These are phyloP conservation scores for Ctenodactylus gundi DNA, from an alignment of 2,113 vertebrate species.

Conservation along the genomic window DNA sequence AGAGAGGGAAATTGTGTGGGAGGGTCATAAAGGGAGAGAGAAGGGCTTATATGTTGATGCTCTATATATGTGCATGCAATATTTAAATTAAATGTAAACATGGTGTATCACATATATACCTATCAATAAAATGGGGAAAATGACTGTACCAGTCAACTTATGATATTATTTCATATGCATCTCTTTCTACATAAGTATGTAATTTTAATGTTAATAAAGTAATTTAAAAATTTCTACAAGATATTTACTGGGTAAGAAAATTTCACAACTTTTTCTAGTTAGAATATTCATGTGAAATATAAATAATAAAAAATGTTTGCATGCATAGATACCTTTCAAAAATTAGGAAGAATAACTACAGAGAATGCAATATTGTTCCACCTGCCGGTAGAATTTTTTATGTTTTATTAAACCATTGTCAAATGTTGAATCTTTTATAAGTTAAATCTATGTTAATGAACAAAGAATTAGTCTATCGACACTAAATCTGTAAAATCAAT, in stretches of 20 bases:
- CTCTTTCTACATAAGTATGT: background rate
- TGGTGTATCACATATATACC: too few relatives aligned
- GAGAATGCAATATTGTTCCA: background rate
- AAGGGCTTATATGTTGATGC: too few relatives aligned
- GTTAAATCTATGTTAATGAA: constrained; percentile 57
- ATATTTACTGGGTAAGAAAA: background rate
- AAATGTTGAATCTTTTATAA: constrained; percentile 50
- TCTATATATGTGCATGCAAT: too few relatives aligned
- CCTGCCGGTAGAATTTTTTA: background rate
- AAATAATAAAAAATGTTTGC: background rate
- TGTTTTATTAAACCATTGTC: background rate
- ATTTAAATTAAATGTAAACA: too few relatives aligned
- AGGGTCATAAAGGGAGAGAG: too few relatives aligned
- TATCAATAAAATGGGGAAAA: too few relatives aligned
- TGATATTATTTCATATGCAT: background rate
- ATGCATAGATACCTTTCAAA: background rate
- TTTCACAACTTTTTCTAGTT: background rate
- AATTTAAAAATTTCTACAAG: background rate
- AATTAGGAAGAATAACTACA: background rate
- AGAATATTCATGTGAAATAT: constrained; percentile 36
- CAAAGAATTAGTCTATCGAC: constrained; percentile 39
- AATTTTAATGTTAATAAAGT: background rate
- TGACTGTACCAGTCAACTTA: background rate
- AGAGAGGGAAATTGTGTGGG: too few relatives aligned
- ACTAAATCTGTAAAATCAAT: constrained; percentile 46